Evolutionary conservation across 2,888 invertebrate species (phyloP).

Genomic region (Cheilosia vulpina): DNA sequence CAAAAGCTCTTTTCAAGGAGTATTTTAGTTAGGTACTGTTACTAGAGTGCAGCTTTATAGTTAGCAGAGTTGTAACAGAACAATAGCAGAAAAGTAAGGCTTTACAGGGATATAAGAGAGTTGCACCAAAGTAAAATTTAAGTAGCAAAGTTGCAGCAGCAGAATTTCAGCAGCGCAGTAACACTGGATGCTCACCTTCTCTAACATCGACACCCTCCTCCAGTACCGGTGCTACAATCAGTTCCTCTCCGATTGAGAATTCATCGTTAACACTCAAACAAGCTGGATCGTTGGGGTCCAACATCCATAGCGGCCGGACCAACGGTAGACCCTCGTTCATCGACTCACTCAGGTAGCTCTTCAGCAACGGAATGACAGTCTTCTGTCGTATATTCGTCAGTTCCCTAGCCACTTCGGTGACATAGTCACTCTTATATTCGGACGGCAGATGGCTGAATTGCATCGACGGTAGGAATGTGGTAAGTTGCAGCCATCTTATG

Average conservation of each 20-base stretch:
- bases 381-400: conserved; percentile 90
- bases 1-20: no score
- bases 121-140: no score
- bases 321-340: conserved; percentile 92
- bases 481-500: conserved; percentile 95
- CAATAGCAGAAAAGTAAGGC: no score
- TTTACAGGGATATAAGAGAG: no score
- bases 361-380: conserved; percentile 90
- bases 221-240: conserved; percentile 95
- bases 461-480: conserved; percentile 95
- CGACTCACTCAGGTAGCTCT: conserved; percentile 91
- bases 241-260: conserved; percentile 94
- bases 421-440: conserved; percentile 91
- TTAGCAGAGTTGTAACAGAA: no score
- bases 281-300: conserved; percentile 91
- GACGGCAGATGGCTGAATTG: conserved; percentile 95
- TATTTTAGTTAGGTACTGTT: no score
- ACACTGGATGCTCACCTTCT: conserved; percentile 85
- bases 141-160: no score
- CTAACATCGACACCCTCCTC: conserved; percentile 88
- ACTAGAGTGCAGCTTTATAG: no score
- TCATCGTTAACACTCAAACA: conserved; percentile 92
- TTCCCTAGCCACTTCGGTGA: conserved; percentile 90
- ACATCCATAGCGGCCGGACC: conserved; percentile 95
- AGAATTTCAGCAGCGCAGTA: no score